Evolutionary conservation across 2,113 vertebrate genomes (phyloP), one percentile per base, ranked within the genome.

Genomic region (Hippocampus guttulatus): DNA sequence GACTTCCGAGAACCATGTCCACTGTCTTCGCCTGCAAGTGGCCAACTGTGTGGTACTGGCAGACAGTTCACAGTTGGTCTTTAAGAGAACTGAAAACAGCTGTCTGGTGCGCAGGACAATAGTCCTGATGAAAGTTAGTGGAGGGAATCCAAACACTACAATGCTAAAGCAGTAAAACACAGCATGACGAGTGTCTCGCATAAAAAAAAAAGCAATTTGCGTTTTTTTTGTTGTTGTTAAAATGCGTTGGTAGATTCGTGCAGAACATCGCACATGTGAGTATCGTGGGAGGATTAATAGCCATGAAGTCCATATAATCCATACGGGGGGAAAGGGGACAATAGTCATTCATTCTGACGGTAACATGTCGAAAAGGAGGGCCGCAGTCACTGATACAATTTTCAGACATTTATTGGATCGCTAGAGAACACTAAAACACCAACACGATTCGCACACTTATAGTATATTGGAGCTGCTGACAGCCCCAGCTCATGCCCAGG

Each of bases 61-160:
- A 64, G 40, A 45, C 10, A 15, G 9, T 41, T 41, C 38, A 64
- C 62, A 64, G 58, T 61, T 61, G 27, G 27, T 61, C 27, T 18
- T 61, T 61, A 61, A 27, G 25, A 33, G 27, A 61, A 61, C 43
- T 21, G 21, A 51, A 66, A 66, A 3, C 64, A 66, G 45, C 65
- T 67, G 65, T 16, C 47, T 67, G 23, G 33, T 67, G 65, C 45
- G 11, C 15, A 11, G 45, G 65, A 67, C 16, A 66, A n/a, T 10
- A 11, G 64, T 8, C 41, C 38, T 61, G 40, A 64, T 64, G 62
- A 64, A 23, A 64, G 40, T 21, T 5, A n/a, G 9, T 40, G 41
- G 40, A 43, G 40, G 4, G 41, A 65, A 25, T 16, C 41, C 40
- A 65, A 47, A 47, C 40, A 21, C 5, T 40, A 7, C 41, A 64